Evolutionary conservation across 2,888 invertebrate species (phyloP).

Genomic region (Endotricha flammealis): DNA sequence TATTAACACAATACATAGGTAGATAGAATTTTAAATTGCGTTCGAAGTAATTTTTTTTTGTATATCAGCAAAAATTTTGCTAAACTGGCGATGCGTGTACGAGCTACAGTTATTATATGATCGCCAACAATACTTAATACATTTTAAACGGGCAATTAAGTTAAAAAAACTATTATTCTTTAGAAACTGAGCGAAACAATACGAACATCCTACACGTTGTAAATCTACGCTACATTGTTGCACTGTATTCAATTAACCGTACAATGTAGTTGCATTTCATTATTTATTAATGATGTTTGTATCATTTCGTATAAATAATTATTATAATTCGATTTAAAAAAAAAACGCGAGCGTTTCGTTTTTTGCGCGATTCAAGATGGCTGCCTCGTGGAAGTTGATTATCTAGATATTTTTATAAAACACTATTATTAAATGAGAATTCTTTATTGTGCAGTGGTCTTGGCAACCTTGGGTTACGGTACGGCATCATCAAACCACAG

Average conservation of each 20-base stretch:
- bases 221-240: conserved; percentile 31
- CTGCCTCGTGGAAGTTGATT: background rate
- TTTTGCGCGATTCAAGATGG: background rate
- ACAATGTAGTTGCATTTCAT: conserved; percentile 29
- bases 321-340: conserved; percentile 27
- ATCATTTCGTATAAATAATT: conserved; percentile 26
- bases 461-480: no score
- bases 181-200: conserved; percentile 29
- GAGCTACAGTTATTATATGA: conserved; percentile 22
- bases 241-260: conserved; percentile 18
- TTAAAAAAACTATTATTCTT: conserved; percentile 23
- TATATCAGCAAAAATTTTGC: conserved; percentile 15
- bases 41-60: conserved; percentile 4
- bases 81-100: conserved; percentile 10
- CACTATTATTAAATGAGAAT: no score
- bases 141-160: conserved; percentile 18
- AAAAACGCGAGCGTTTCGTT: conserved; percentile 20
- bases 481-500: no score
- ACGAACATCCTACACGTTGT: conserved; percentile 27
- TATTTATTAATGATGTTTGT: conserved; percentile 28
- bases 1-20: background rate
- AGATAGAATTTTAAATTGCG: conserved; percentile 1
- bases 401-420: no score
- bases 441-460: no score
- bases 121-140: conserved; percentile 19